Base-by-base conservation (phyloP, 2,113 vertebrate genomes). In the Oxyura jamaicensis region DNA sequence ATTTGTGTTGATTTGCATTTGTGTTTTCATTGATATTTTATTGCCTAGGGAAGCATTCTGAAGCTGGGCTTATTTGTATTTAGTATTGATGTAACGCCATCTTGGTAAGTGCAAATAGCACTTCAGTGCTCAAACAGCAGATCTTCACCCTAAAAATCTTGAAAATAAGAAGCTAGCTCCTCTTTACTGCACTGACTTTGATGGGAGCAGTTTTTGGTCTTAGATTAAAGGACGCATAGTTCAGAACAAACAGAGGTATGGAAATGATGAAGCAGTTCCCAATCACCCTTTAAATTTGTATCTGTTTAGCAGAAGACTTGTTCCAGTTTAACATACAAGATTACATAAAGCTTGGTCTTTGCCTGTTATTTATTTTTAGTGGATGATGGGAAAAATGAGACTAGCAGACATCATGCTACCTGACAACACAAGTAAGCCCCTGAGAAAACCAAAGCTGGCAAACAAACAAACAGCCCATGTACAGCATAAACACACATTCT, bases 391-490 rank as follows among this genome's bases (percentile, higher is more conserved):
- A 83, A 72, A 94, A 90, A 58, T 68, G 58, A 88, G 83, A 81
- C 69, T 53, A 76, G 58, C 53, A 92, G 69, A 91, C 66, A 44
- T 82, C 73, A 39, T 82, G 80, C 80, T 84, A 84, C 50, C 74
- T 83, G 76, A 81, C 53, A 90, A 81, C 21, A 86, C 36, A 73
- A 79, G 83, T n/a, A 91, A 52, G 62, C 80, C 90, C 92, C 95
- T 97, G 94, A 95, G 92, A 90, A 95, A 91, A 90, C 9, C 39
- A 92, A 90, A 88, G 42, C 65, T 82, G 86, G 86, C 80, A 81
- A 86, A 88, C 36, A 71, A 52, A 36, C 26, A 75, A 91, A 86
- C 8, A 48, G 66, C 44, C 58, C 50, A 42, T 46, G 52, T 90
- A 95, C 48, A 82, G 77, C 58, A 91, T 50, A 86, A 94, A 82